Evolutionary conservation across 2,797 vertebrate species (phyloP).

Genomic region (Manis javanica): DNA sequence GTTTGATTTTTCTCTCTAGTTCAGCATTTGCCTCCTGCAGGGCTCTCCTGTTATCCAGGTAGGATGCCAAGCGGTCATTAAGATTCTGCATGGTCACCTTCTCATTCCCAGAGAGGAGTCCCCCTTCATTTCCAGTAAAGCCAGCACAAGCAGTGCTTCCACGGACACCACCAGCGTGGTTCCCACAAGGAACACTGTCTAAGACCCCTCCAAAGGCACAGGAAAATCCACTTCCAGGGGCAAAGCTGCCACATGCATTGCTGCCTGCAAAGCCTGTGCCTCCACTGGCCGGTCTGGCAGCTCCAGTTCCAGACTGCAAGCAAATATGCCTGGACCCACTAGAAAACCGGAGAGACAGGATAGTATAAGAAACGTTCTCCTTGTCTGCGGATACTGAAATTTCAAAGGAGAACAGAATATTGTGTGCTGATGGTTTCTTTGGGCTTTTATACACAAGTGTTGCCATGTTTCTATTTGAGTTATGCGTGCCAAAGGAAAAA

Average conservation of each 20-base stretch:
- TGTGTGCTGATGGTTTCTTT: neutral
- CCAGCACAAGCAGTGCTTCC: conserved; percentile 82
- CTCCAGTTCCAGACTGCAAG: conserved; percentile 32
- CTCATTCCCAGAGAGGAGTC: conserved; percentile 89
- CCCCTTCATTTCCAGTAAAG: conserved; percentile 76
- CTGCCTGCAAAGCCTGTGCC: conserved; percentile 28
- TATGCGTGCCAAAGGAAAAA: conserved; percentile 54
- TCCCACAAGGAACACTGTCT: conserved; percentile 29
- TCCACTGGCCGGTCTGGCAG: conserved; percentile 28
- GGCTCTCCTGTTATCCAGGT: conserved; percentile 93
- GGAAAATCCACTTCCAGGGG: conserved; percentile 79
- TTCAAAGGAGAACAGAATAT: neutral
- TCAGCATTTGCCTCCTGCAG: conserved; percentile 92
- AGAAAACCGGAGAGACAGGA: conserved; percentile 74
- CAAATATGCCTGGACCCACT: conserved; percentile 57
- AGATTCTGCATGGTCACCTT: conserved; percentile 98
- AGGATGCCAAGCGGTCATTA: conserved; percentile 94
- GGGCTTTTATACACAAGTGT: conserved; percentile 75
- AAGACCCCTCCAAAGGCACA: conserved; percentile 49
- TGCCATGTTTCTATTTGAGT: conserved; percentile 41
- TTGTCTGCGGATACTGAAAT: neutral
- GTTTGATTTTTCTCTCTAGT: conserved; percentile 92
- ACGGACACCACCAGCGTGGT: conserved; percentile 40
- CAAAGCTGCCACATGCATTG: neutral
- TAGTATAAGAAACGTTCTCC: neutral